phyloP scores from a whole-genome alignment of 2,797 vertebrate species.

The Oreochromis grahami region DNA sequence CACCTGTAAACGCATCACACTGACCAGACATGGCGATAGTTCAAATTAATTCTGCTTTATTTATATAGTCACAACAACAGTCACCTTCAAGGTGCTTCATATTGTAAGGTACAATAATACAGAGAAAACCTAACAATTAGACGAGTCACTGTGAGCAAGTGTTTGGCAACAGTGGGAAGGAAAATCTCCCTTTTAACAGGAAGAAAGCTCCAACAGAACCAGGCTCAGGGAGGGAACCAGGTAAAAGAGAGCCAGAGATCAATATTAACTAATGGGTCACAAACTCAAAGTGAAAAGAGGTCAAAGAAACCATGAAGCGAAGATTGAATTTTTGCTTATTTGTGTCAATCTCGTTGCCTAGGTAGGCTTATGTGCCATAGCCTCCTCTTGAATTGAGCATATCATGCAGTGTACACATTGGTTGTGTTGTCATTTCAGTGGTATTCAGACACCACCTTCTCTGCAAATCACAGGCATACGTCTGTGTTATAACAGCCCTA shows the following conservation, averaged over 20 bases:
- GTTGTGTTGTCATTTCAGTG: neutral
- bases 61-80: neutral
- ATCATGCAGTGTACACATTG: neutral
- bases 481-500: neutral
- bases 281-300: neutral
- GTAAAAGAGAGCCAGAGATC: accelerated
- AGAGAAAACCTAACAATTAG: neutral
- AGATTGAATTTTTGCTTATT: neutral
- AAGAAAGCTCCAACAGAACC: neutral
- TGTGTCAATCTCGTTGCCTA: accelerated
- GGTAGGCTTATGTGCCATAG: neutral
- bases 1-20: neutral
- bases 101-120: neutral
- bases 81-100: neutral
- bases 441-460: neutral
- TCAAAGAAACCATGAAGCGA: neutral
- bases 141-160: neutral
- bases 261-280: neutral
- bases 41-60: neutral
- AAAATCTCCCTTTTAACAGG: neutral
- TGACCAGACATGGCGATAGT: accelerated
- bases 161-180: neutral
- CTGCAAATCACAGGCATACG: neutral
- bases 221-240: neutral
- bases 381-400: neutral